phyloP scores from a whole-genome alignment of 2,888 invertebrate genomes.

The Amblyteles armatorius region DNA sequence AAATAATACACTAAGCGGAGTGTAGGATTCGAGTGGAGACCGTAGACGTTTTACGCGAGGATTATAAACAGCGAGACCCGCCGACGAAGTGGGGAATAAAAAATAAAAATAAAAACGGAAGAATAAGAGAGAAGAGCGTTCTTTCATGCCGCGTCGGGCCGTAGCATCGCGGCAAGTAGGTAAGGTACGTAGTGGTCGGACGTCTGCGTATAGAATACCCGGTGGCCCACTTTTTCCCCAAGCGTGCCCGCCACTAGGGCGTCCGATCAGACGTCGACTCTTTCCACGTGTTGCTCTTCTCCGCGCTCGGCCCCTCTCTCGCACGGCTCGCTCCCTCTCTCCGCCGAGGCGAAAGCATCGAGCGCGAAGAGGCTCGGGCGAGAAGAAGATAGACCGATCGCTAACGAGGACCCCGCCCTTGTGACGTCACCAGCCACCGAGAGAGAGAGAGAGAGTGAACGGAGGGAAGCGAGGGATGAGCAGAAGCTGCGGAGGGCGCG shows the following conservation, averaged over 20 bases:
- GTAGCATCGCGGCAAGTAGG: conserved; percentile 57
- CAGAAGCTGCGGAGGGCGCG: conserved; percentile 37
- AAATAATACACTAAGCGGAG: conserved; percentile 10
- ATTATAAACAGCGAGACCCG: conserved; percentile 4
- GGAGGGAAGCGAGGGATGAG: conserved; percentile 15
- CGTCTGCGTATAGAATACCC: conserved; percentile 61
- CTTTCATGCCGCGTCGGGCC: conserved; percentile 39
- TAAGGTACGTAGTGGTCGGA: conserved; percentile 56
- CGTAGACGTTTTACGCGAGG: conserved; percentile 39
- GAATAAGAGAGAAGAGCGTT: conserved; percentile 10
- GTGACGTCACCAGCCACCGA: conserved; percentile 78
- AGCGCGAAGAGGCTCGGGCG: conserved; percentile 59
- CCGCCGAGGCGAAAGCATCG: conserved; percentile 28
- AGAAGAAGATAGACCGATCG: conserved; percentile 70
- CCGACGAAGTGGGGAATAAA: neutral
- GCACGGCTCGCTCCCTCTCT: conserved; percentile 20
- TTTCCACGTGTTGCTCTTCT: conserved; percentile 82
- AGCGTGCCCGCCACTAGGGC: conserved; percentile 50
- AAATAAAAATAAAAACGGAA: neutral
- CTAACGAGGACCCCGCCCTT: conserved; percentile 83
- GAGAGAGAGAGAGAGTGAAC: neutral
- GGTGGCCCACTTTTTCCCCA: conserved; percentile 67
- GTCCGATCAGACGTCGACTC: conserved; percentile 71
- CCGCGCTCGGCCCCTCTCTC: conserved; percentile 54
- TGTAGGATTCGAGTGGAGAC: conserved; percentile 22